These are phyloP conservation scores for Diadophis punctatus DNA, from an alignment of 2,113 vertebrate genomes.

Conservation along the genomic window DNA sequence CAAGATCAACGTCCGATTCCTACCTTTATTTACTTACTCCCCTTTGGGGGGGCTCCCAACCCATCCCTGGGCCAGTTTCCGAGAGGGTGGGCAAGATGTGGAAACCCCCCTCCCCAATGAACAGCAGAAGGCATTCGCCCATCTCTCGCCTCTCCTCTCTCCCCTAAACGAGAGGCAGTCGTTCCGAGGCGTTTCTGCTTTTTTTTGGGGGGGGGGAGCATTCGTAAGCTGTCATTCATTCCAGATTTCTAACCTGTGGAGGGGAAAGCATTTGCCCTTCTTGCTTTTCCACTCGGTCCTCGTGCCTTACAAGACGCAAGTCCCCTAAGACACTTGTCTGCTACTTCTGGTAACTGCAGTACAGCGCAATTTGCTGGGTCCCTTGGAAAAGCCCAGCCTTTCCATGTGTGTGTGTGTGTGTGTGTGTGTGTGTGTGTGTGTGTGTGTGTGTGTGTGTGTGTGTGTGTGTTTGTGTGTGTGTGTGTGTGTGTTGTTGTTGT, in stretches of 20 bases:
- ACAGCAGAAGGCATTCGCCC: not conserved
- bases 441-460: too few species aligned
- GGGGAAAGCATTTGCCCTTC: not conserved
- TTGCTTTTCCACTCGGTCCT: not conserved
- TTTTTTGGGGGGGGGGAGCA: too few species aligned
- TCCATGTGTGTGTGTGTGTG: not conserved
- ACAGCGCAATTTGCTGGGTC: constrained; percentile 32
- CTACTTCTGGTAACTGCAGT: constrained; percentile 26
- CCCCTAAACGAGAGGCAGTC: not conserved
- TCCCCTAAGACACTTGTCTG: constrained; percentile 49
- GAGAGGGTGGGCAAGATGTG: not conserved
- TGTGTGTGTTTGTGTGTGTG: too few species aligned
- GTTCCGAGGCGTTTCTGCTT: not conserved
- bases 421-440: too few species aligned
- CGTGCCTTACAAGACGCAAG: constrained; percentile 13
- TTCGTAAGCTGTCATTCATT: not conserved
- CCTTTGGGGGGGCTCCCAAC: not conserved
- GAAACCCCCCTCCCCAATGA: not conserved
- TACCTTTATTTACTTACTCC: too few species aligned
- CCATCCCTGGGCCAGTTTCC: not conserved
- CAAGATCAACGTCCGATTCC: not conserved
- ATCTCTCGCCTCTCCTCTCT: not conserved
- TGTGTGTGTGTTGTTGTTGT: too few species aligned
- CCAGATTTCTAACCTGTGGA: constrained; percentile 1
- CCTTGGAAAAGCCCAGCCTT: constrained; percentile 7